Evolutionary conservation across 1,140 invertebrate species (phyloP), one percentile per base, ranked within the genome.

Genomic region (Eurytemora carolleeae): DNA sequence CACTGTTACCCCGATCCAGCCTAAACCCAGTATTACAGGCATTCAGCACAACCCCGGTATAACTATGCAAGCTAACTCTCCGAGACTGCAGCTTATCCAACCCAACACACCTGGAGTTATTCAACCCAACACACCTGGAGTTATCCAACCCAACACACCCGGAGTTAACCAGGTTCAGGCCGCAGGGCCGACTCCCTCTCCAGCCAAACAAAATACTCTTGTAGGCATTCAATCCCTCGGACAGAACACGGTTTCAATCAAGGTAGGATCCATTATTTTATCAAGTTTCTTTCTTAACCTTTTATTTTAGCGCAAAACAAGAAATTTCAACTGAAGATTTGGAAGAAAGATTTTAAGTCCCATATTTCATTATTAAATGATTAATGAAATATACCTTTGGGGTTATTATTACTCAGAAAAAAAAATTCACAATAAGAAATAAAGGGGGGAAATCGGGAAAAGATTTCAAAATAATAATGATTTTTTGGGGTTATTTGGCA

Each of bases 81-180:
- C 31, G n/a, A 44, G 31, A 44, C n/a, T 44, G n/a, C 31, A 44
- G n/a, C n/a, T 44, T 12, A 44, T 44, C 31, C 31, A 44, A 44
- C 31, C 31, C 7, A 44, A 44, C n/a, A n/a, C 7, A 12, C 7
- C 31, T 44, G 7, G 7, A n/a, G 31, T 44, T n/a, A 7, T 12
- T 12, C 31, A 44, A n/a, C 7, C 31, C n/a, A 44, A 44, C 31
- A 44, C 31, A n/a, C 31, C 31, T 44, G 31, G 31, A 44, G 31
- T 44, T 44, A 44, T 44, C n/a, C 31, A 44, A 44, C 7, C 31
- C n/a, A 44, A 12, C n/a, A n/a, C 7, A 44, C n/a, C 31, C 7
- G 31, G 7, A 44, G n/a, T 12, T 44, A 44, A 44, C 65, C 26
- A 60, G 64, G 61, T 64, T 67, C 2, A 64, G 64, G 54, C 66